Base-by-base conservation (phyloP, 2,888 invertebrate genomes). In the Cheiracanthium punctorium region DNA sequence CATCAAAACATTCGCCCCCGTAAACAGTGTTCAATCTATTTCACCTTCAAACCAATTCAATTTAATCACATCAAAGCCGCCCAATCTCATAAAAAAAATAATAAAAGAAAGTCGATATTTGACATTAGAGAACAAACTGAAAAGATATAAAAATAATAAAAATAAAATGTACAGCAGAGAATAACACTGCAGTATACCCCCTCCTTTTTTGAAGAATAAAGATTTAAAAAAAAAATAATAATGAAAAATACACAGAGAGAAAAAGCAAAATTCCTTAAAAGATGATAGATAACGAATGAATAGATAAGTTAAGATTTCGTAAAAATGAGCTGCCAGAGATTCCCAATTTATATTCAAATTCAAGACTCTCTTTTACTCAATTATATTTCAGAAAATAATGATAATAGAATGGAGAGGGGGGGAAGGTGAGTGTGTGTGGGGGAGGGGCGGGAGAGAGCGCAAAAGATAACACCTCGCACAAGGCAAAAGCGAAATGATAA, bases 331-430 rank as follows among this genome's bases (percentile, higher is more conserved):
- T 58, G 58, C 58, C n/a, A n/a, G n/a, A 24, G 4, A 24, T 58
- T 58, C 58, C 58, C 58, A 58, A 58, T 58, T 58, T 58, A 58
- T 58, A 58, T 58, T 58, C 58, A 58, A 58, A 58, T 58, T 58
- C 58, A 5, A 7, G 20, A 12, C 14, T 37, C 48, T 48, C 24
- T 24, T 58, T 58, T 58, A 24, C 58, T 58, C 58, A 58, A 58
- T 58, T 58, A 58, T 58, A 58, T 12, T 58, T 58, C 58, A n/a
- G 58, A 58, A 58, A 58, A 37, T 58, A 58, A 58, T 58, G 58
- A 58, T 58, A 58, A 58, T 58, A 58, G 58, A 58, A 58, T 58
- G 24, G 24, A 24, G 4, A 17, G 24, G 5, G 24, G 58, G 8
- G 58, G 43, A 17, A 17, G 17, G 14, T n/a, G n/a, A n/a, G n/a